A percentile compares a stretch with the other conserved stretches of the same genome.
phyloP scores from a whole-genome alignment of 1,140 invertebrate genomes.

The Philotrypesis tridentata region DNA sequence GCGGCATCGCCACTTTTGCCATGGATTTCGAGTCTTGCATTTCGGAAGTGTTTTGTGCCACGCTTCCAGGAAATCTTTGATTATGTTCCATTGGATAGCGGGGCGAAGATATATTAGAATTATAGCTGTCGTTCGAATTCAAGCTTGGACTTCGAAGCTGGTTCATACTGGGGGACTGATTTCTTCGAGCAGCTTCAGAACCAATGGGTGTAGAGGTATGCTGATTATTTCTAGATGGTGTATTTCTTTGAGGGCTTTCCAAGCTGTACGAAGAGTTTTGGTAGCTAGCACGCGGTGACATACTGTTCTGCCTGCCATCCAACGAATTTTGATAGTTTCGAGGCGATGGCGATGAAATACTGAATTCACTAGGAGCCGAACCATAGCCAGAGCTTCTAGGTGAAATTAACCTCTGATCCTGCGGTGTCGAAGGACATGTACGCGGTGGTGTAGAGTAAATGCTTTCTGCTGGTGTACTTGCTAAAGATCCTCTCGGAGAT shows the following conservation, averaged over 20 bases:
- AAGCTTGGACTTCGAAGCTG: constrained; percentile 50
- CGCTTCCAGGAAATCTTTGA: constrained; percentile 52
- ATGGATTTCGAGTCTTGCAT: constrained; percentile 40
- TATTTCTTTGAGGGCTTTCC: constrained; percentile 57
- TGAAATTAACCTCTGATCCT: constrained; percentile 60
- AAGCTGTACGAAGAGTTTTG: constrained; percentile 53
- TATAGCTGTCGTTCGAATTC: constrained; percentile 48
- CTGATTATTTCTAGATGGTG: constrained; percentile 27
- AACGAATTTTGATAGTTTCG: constrained; percentile 60
- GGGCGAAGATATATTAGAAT: background rate
- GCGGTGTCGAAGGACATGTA: constrained; percentile 58
- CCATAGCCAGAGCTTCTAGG: constrained; percentile 63
- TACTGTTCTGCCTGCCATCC: constrained; percentile 60
- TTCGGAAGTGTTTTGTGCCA: constrained; percentile 54
- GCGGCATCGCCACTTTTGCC: constrained; percentile 49
- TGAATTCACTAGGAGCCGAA: constrained; percentile 57
- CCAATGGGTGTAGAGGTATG: constrained; percentile 30
- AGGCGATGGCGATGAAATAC: constrained; percentile 56
- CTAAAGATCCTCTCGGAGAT: constrained; percentile 65
- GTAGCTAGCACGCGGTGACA: constrained; percentile 60
- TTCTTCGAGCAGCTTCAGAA: constrained; percentile 50
- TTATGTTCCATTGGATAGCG: constrained; percentile 29
- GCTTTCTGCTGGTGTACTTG: constrained; percentile 57
- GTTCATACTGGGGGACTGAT: constrained; percentile 54
- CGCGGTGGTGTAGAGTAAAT: constrained; percentile 58